These are phyloP conservation scores for Parnassius glacialis DNA, from an alignment of 2,888 invertebrate species.

Conservation along the genomic window DNA sequence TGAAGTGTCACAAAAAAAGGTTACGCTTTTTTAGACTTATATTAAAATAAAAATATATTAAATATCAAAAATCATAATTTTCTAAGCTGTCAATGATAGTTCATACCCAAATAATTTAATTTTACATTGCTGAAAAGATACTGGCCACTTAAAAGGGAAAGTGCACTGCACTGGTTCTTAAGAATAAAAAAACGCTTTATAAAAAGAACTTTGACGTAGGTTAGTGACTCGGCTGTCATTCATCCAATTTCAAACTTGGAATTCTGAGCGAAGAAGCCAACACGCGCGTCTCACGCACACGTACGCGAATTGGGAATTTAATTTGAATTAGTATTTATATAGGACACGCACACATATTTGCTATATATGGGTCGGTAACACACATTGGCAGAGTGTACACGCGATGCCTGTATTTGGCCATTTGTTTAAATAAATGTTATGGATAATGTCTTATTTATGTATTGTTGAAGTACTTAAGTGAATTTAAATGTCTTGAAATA, in stretches of 20 bases:
- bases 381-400: conserved; percentile 51
- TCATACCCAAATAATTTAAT: too few relatives aligned
- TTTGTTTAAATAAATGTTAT: conserved; percentile 32
- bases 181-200: conserved; percentile 32
- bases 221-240: conserved; percentile 77
- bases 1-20: too few relatives aligned
- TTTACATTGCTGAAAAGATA: background rate
- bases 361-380: conserved; percentile 61
- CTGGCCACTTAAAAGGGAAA: conserved; percentile 23
- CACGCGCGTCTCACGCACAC: conserved; percentile 51
- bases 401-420: conserved; percentile 33
- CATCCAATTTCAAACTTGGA: conserved; percentile 78
- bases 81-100: too few relatives aligned
- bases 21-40: too few relatives aligned
- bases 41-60: too few relatives aligned
- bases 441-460: conserved; percentile 19
- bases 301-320: conserved; percentile 63
- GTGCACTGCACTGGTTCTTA: conserved; percentile 15
- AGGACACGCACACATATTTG: conserved; percentile 62
- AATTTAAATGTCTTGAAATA: background rate
- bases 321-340: conserved; percentile 69
- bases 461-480: conserved; percentile 5
- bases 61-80: too few relatives aligned
- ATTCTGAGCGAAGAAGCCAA: conserved; percentile 72
- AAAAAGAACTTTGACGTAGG: conserved; percentile 59